Base-by-base conservation (phyloP, 1,140 invertebrate species). In the Metaphire vulgaris region DNA sequence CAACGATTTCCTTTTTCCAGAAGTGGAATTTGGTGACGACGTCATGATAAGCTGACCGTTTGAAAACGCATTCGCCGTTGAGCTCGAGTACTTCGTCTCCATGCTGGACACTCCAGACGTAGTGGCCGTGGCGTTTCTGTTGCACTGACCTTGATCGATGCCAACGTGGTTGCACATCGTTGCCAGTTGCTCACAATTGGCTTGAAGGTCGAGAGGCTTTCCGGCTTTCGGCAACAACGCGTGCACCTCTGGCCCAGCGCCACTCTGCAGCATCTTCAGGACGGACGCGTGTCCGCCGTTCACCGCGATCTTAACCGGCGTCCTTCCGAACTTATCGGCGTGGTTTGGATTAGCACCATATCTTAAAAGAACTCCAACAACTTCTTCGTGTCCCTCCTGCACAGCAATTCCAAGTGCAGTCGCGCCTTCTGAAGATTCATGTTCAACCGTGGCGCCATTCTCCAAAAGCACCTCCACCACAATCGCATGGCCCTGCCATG, bases 301-400 rank as follows among this genome's bases (percentile, higher is more conserved):
- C 0, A 91, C 88, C 2, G 92, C 91, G 14, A 93, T 91, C 80
- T 91, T 88, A 68, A 92, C 88, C 1, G 92, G 91, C 79, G 92
- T 92, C 69, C 92, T 84, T 80, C 95, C 94, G 85, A 93, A 97
- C 79, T 93, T 91, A 86, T 97, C 95, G 0, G 93, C 94, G 83
- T 96, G 94, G 82, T 91, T 90, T 0, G 94, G 94, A 89, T 96
- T 93, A 0, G 94, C 95, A 41, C 93, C 93, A 81, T 92, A 92
- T 82, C 93, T 91, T 1, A 97, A 85, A 34, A 98, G 86, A 74
- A 92, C 91, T 75, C 92, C 86, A 0, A 97, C 95, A 80, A 95
- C 96, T 73, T 93, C 92, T 80, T 95, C 93, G 83, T 98, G 95
- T 0, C 95, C 95, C 86, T 97, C 95, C 82, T 97, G 97, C 0